phyloP scores from a whole-genome alignment of 2,797 vertebrate species.

The Spatula clypeata region DNA sequence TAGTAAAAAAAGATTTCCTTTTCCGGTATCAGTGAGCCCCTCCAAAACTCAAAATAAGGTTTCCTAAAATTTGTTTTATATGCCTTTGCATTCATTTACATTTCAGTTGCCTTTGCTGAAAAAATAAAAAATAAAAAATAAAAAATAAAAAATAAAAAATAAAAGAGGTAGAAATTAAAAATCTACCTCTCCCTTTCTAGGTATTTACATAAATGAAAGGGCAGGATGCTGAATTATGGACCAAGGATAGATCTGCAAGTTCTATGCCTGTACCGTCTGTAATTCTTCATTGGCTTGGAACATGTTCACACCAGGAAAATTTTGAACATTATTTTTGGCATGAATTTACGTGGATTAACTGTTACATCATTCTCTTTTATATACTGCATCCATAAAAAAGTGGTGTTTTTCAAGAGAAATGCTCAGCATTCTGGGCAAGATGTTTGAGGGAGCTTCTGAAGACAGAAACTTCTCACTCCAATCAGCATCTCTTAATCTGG shows the following conservation, averaged over 20 bases:
- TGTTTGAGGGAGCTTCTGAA: fast-evolving
- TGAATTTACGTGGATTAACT: neutral
- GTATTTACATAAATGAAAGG: neutral
- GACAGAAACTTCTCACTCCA: neutral
- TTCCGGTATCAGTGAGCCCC: neutral
- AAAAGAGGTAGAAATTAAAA: neutral
- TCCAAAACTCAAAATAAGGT: neutral
- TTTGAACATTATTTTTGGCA: neutral
- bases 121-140: neutral
- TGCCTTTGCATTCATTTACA: neutral
- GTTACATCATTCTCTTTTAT: neutral
- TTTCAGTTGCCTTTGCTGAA: neutral
- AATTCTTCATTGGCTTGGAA: neutral
- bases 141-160: neutral
- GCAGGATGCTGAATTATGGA: neutral
- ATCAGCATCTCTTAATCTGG: neutral
- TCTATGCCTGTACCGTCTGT: neutral
- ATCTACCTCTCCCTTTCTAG: neutral
- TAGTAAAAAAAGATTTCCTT: neutral
- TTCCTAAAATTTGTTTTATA: neutral
- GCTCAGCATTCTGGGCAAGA: neutral
- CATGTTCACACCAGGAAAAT: neutral
- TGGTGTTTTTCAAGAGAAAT: neutral
- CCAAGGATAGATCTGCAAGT: neutral
- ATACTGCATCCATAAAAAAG: neutral